Evolutionary conservation across 1,140 invertebrate genomes (phyloP).

Genomic region (Hylaeus anthracinus): DNA sequence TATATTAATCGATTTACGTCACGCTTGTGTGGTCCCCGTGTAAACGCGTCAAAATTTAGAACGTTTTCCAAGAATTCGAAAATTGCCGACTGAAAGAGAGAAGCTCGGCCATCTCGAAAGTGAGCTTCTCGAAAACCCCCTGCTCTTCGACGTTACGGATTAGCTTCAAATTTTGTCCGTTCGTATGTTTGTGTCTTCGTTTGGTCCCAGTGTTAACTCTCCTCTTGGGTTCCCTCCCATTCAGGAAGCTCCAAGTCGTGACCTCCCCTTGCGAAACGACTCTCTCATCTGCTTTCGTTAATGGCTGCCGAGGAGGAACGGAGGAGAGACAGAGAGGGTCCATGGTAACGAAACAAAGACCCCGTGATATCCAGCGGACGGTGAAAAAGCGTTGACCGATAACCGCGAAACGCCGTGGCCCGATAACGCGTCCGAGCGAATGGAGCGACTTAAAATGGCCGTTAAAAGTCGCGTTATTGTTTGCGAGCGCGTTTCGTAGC

Average conservation of each 20-base stretch:
- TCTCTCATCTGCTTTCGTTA: too few relatives aligned
- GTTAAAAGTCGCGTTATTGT: constrained; percentile 71
- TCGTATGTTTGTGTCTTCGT: too few relatives aligned
- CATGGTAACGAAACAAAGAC: not conserved
- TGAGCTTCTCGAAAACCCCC: too few relatives aligned
- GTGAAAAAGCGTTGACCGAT: constrained; percentile 32
- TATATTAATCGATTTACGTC: constrained; percentile 41
- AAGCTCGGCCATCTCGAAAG: too few relatives aligned
- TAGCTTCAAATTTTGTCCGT: too few relatives aligned
- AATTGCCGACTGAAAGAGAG: not conserved
- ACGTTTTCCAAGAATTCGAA: not conserved
- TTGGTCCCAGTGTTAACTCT: too few relatives aligned
- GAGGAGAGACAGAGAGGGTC: not conserved
- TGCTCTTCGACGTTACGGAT: too few relatives aligned
- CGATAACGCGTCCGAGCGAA: constrained; percentile 63
- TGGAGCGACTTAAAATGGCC: constrained; percentile 62
- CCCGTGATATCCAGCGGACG: not conserved
- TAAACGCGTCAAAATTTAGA: constrained; percentile 6
- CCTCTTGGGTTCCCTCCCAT: too few relatives aligned
- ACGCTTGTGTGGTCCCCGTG: not conserved
- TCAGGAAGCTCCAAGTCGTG: too few relatives aligned
- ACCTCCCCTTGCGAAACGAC: not conserved
- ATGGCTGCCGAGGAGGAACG: too few relatives aligned
- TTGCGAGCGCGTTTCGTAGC: constrained; percentile 56
- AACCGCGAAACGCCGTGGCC: constrained; percentile 13